Evolutionary conservation across 35 echinoderm and acorn worm genomes (phyloP), one percentile per base, ranked within the genome.

Genomic region (Heliocidaris tuberculata): DNA sequence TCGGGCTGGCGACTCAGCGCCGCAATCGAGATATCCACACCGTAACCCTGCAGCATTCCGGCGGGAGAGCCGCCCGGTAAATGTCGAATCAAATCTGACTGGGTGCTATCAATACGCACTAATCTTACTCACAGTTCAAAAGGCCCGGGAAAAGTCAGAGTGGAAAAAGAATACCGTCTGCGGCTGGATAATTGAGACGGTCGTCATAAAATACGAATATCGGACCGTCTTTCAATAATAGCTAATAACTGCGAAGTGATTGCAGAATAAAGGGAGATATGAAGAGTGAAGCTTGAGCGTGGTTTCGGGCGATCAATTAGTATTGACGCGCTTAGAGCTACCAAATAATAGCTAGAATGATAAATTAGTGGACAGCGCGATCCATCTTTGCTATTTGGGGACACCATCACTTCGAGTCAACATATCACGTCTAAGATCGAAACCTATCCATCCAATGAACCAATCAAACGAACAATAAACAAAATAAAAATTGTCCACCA

Each of bases 171-270:
- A 93, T 17, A 93, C 19, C 91, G 29, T 93, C 47, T 93, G 29
- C 50, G 91, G 31, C 32, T 6, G 9, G 91, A 32, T 93, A 93
- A 93, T 93, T 24, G 91, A 59, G n/a, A 48, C 47, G 91, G 56
- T 17, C 50, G 91, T 93, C 91, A 93, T 59, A 59, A 59, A 93
- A 93, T 93, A 93, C 48, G 50, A 48, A 93, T 93, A 59, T 49
- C 27, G 48, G 27, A 59, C 91, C n/a, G 91, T 93, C 47, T 93
- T 93, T 59, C 91, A 93, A 93, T 93, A 93, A 93, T 59, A 93
- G 91, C 91, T 59, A 93, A 93, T 93, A 93, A 93, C 91, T 49
- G 91, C 91, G 91, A 59, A 59, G 91, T 93, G 91, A 93, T 93
- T 52, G 91, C 16, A 30, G 21, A 27, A 93, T 49, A 93, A 30